phyloP scores from a whole-genome alignment of 2,797 vertebrate genomes.

The Onychomys arenicola region DNA sequence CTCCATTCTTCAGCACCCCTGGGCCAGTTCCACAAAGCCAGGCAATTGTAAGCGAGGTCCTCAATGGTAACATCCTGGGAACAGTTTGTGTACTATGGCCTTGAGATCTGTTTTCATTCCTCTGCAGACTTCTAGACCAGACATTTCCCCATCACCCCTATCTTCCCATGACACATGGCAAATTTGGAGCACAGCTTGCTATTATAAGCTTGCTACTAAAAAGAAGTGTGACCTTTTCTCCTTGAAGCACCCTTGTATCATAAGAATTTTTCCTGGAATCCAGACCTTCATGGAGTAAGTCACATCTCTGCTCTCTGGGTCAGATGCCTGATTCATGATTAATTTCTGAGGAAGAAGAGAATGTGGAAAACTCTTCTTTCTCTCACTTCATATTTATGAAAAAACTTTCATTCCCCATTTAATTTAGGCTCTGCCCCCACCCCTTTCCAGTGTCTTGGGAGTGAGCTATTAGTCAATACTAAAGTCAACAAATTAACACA shows the following conservation, averaged over 20 bases:
- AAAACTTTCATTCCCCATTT: constrained; percentile 32
- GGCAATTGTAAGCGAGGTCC: not conserved
- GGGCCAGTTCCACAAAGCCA: not conserved
- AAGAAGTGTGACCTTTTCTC: not conserved
- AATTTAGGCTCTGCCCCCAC: not conserved
- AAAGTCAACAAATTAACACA: constrained; percentile 73
- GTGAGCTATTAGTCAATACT: constrained; percentile 48
- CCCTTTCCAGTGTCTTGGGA: constrained; percentile 41
- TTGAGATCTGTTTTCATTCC: not conserved
- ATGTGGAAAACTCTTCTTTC: not conserved
- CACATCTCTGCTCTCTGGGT: not conserved
- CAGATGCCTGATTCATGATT: not conserved
- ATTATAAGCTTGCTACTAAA: constrained; percentile 1
- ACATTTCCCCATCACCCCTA: not conserved
- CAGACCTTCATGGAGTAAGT: not conserved
- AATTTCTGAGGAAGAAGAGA: not conserved
- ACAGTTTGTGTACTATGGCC: not conserved
- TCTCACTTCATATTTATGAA: constrained; percentile 38
- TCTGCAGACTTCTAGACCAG: not conserved
- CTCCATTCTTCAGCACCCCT: not conserved
- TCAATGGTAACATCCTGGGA: not conserved
- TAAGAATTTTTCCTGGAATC: not conserved
- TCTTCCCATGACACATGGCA: not conserved
- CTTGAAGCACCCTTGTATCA: not conserved
- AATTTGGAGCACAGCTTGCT: not conserved